These are phyloP conservation scores for Gryon sp. DNA, from an alignment of 1,140 invertebrate genomes.

Conservation along the genomic window DNA sequence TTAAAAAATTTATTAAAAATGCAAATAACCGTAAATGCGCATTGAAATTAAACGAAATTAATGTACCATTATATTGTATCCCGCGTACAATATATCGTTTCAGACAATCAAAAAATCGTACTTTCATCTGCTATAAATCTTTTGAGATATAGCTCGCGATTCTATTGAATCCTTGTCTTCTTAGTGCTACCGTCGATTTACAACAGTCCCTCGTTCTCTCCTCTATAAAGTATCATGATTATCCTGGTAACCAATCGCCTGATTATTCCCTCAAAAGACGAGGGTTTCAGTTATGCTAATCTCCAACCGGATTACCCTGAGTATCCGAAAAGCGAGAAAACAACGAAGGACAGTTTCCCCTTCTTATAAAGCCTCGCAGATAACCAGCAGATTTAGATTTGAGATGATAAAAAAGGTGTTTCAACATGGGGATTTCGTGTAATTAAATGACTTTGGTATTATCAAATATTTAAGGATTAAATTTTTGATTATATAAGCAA, in stretches of 20 bases:
- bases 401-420: conserved; percentile 39
- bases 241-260: conserved; percentile 44
- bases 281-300: conserved; percentile 52
- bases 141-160: background rate
- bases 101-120: too few relatives aligned
- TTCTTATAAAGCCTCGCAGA: conserved; percentile 15
- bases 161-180: conserved; percentile 13
- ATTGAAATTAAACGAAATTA: too few relatives aligned
- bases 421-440: background rate
- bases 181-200: conserved; percentile 25
- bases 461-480: too few relatives aligned
- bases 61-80: too few relatives aligned
- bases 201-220: conserved; percentile 24
- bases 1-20: too few relatives aligned
- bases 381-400: conserved; percentile 36
- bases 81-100: too few relatives aligned
- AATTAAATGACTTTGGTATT: conserved; percentile 45
- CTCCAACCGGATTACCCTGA: conserved; percentile 36
- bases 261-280: conserved; percentile 29
- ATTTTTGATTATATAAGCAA: too few relatives aligned
- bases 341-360: conserved; percentile 13
- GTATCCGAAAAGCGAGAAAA: conserved; percentile 26
- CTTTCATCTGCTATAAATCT: too few relatives aligned
- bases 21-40: too few relatives aligned
- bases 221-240: conserved; percentile 38